phyloP scores from a whole-genome alignment of 2,888 invertebrate genomes.

The Hydriomena furcata region DNA sequence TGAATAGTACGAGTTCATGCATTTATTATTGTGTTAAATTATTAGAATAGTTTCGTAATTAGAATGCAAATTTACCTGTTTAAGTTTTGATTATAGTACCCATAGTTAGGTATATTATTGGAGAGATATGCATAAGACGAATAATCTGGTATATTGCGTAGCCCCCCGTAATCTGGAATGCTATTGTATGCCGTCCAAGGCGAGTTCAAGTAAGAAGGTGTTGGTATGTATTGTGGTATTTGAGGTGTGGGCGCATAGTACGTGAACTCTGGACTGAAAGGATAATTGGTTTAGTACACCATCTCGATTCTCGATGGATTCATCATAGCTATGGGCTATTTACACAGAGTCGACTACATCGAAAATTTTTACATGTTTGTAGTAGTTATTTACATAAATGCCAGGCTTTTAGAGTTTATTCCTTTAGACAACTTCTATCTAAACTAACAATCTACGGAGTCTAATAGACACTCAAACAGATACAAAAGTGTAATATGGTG shows the following conservation, averaged over 20 bases:
- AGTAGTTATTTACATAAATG: background rate
- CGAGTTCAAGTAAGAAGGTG: constrained; percentile 8
- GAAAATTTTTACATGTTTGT: too few species aligned
- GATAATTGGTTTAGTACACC: constrained; percentile 22
- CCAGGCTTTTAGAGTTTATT: too few species aligned
- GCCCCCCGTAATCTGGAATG: background rate
- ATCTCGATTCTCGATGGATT: constrained; percentile 5
- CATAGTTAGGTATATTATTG: constrained; percentile 6
- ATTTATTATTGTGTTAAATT: constrained; percentile 1
- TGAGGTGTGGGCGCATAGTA: constrained; percentile 22
- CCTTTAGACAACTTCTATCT: too few species aligned
- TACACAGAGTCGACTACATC: constrained; percentile 13
- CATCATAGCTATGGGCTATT: constrained; percentile 8
- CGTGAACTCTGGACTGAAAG: constrained; percentile 28
- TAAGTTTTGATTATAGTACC: background rate
- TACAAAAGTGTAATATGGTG: too few species aligned
- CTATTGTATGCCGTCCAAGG: background rate
- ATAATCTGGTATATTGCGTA: constrained; percentile 1
- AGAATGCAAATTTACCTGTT: constrained; percentile 15
- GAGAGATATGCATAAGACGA: background rate
- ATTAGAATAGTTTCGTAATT: background rate
- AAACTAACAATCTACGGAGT: too few species aligned
- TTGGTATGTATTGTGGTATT: constrained; percentile 17
- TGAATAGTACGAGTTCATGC: background rate
- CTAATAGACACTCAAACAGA: too few species aligned